These are phyloP conservation scores for Lagorchestes hirsutus DNA, from an alignment of 2,797 vertebrate species.

Conservation along the genomic window DNA sequence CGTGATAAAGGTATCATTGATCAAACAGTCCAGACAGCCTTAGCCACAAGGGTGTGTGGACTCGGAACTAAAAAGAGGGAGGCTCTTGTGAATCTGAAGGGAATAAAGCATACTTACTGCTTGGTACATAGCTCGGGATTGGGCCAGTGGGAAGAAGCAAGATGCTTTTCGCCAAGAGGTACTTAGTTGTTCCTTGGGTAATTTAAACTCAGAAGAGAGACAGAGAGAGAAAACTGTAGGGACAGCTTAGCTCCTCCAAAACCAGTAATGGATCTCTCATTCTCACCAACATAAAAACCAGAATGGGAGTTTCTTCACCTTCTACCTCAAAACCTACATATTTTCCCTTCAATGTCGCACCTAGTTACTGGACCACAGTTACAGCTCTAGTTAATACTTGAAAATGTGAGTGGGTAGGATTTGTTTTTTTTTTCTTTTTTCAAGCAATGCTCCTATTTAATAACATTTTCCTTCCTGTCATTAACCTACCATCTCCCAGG, in stretches of 20 bases:
- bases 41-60: constrained; percentile 57
- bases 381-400: background rate
- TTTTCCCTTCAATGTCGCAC: background rate
- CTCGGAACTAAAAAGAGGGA: constrained; percentile 34
- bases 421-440: background rate
- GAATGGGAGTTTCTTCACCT: constrained; percentile 55
- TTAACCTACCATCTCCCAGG: constrained; percentile 16
- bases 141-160: constrained; percentile 43
- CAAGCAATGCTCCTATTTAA: constrained; percentile 23
- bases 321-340: constrained; percentile 13
- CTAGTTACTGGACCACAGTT: background rate
- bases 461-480: constrained; percentile 37
- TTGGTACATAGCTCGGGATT: constrained; percentile 80
- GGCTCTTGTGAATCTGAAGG: constrained; percentile 73
- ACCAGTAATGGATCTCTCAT: constrained; percentile 41
- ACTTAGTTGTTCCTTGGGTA: constrained; percentile 55
- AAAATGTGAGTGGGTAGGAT: background rate
- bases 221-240: constrained; percentile 22
- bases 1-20: constrained; percentile 80
- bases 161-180: constrained; percentile 60
- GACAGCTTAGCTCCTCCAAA: constrained; percentile 59
- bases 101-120: constrained; percentile 80
- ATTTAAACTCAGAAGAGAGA: constrained; percentile 48
- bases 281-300: constrained; percentile 60
- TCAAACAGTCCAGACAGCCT: constrained; percentile 82